Percentiles rank a stretch among this genome's conserved stretches.
Evolutionary conservation across 1,140 invertebrate genomes (phyloP).

Genomic region (Patella vulgata): DNA sequence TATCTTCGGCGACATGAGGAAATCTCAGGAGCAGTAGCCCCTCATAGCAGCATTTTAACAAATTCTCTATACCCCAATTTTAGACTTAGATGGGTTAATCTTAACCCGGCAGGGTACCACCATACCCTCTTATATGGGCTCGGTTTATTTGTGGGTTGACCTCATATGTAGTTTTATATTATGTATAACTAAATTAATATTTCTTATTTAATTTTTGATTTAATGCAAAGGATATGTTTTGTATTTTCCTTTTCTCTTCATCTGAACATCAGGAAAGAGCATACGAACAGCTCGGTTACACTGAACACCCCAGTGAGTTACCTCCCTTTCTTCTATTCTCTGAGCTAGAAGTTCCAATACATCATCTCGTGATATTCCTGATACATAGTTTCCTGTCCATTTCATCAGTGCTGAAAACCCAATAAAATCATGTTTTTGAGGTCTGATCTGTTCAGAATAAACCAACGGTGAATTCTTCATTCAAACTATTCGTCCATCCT

Average conservation of each 20-base stretch:
- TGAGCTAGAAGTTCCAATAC: constrained; percentile 41
- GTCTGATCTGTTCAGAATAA: not conserved
- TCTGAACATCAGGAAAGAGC: constrained; percentile 47
- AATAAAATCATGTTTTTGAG: not conserved
- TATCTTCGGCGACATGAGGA: no score
- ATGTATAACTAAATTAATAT: not conserved
- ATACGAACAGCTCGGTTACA: constrained; percentile 54
- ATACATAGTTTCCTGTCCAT: constrained; percentile 49
- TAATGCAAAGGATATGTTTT: constrained; percentile 58
- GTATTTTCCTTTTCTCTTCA: constrained; percentile 58
- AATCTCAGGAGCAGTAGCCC: no score
- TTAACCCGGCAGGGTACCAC: no score
- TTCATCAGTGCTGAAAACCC: constrained; percentile 41
- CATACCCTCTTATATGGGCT: no score
- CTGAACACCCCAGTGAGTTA: constrained; percentile 52
- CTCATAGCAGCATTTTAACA: no score
- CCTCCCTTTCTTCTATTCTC: constrained; percentile 41
- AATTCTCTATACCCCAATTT: no score
- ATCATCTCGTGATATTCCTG: constrained; percentile 47
- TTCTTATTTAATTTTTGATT: not conserved
- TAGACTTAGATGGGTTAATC: no score
- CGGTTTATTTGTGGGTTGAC: no score
- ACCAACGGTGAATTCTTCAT: no score
- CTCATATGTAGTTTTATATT: not conserved
- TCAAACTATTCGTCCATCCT: not conserved